phyloP scores from a whole-genome alignment of 2,113 vertebrate genomes.

The Semicossyphus pulcher region DNA sequence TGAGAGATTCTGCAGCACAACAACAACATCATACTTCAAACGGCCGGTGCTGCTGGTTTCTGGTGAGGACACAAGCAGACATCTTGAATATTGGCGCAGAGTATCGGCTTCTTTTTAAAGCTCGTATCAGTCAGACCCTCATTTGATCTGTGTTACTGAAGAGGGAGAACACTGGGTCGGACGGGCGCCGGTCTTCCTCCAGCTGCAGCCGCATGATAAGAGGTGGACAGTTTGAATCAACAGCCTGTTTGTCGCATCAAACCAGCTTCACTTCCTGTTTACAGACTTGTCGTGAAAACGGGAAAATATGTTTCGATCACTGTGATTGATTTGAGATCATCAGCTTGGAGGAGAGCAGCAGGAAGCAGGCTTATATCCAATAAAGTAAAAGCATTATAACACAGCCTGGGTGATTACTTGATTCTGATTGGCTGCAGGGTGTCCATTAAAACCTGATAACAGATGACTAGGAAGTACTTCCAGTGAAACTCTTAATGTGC shows the following conservation, averaged over 20 bases:
- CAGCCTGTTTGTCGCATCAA: no score
- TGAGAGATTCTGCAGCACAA: not conserved
- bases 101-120: slow-evolving; percentile 11
- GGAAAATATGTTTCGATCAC: not conserved
- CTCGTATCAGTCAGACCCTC: slow-evolving; percentile 2
- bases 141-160: slow-evolving; percentile 3
- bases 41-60: not conserved
- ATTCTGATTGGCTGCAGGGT: no score
- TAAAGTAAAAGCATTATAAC: no score
- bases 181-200: slow-evolving; percentile 15
- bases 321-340: not conserved
- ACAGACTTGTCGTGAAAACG: not conserved
- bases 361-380: no score
- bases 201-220: slow-evolving; percentile 42
- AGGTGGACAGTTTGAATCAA: slow-evolving; percentile 6
- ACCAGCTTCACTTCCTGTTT: not conserved
- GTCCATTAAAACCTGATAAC: no score
- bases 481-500: no score
- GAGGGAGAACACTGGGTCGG: slow-evolving; percentile 6
- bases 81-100: slow-evolving; percentile 20
- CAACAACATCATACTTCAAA: not conserved
- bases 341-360: not conserved
- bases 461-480: no score
- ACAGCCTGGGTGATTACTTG: no score
- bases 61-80: not conserved